These are phyloP conservation scores for Lophochroa leadbeateri DNA, from an alignment of 2,113 vertebrate genomes.

Conservation along the genomic window DNA sequence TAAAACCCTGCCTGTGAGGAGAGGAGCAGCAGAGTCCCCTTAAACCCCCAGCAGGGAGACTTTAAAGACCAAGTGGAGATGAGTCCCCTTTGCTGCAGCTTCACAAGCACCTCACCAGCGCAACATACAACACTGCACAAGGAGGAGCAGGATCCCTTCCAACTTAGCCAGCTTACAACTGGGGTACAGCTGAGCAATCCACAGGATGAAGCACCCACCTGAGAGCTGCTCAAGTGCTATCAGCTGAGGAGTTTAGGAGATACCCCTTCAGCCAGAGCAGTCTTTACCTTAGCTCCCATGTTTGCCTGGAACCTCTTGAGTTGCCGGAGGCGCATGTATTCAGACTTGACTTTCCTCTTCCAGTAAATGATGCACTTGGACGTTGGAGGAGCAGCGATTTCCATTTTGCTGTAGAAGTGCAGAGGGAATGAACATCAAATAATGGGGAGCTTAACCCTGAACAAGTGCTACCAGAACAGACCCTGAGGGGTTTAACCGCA, in stretches of 20 bases:
- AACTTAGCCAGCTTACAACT: not conserved
- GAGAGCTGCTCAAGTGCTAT: too few species aligned
- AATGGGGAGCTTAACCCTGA: accelerated
- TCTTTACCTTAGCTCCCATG: constrained; percentile 88
- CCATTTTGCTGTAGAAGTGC: constrained; percentile 66
- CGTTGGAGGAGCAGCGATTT: constrained; percentile 74
- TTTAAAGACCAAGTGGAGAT: accelerated
- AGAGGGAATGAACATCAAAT: not conserved
- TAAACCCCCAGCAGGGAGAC: not conserved
- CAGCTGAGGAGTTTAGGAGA: not conserved
- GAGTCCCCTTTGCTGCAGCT: not conserved
- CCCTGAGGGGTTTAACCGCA: not conserved
- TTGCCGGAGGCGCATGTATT: constrained; percentile 96
- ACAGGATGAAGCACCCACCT: not conserved
- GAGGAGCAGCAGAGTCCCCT: not conserved
- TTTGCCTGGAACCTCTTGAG: constrained; percentile 91
- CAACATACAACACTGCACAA: accelerated
- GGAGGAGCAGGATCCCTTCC: not conserved
- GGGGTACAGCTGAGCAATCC: not conserved
- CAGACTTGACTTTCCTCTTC: constrained; percentile 95
- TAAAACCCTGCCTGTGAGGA: not conserved
- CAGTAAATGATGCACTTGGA: constrained; percentile 86
- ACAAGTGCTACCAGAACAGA: accelerated
- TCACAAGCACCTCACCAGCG: accelerated
- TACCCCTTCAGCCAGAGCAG: not conserved